phyloP scores from a whole-genome alignment of 1,140 invertebrate genomes.

The Halesus radiatus region DNA sequence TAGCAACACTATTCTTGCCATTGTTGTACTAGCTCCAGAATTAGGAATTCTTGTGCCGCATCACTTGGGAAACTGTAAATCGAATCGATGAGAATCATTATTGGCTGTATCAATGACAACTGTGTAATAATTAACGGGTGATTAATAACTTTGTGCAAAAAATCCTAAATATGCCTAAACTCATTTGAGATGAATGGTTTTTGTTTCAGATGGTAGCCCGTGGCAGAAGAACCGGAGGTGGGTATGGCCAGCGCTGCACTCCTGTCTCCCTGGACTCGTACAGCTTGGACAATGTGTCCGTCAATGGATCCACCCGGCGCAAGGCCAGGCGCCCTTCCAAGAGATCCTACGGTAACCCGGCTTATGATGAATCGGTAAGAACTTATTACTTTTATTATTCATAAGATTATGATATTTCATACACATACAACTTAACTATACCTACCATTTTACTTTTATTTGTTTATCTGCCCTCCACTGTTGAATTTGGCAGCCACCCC shows the following conservation, averaged over 20 bases:
- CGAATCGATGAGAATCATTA: no score
- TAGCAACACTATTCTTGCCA: no score
- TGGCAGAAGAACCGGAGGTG: slow-evolving; percentile 67
- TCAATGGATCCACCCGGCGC: slow-evolving; percentile 82
- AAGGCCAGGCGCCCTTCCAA: slow-evolving; percentile 85
- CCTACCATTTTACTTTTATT: no score
- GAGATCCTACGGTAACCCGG: slow-evolving; percentile 90
- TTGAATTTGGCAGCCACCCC: no score
- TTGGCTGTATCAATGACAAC: no score
- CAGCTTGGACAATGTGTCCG: slow-evolving; percentile 90
- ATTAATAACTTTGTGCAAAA: neutral
- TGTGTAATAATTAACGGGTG: no score
- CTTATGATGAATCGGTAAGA: slow-evolving; percentile 90
- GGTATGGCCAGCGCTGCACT: slow-evolving; percentile 88
- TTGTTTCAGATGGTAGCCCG: slow-evolving; percentile 53
- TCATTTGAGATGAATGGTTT: neutral
- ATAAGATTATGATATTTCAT: neutral
- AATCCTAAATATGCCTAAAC: neutral
- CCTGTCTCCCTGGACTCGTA: slow-evolving; percentile 90
- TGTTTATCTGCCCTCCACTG: no score
- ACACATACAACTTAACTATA: no score
- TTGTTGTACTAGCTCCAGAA: no score
- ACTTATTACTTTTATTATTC: neutral
- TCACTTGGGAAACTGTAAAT: no score
- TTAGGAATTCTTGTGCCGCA: no score